Evolutionary conservation across 1,140 invertebrate genomes (phyloP), one percentile per base, ranked within the genome.

Genomic region (Eurosta solidaginis): DNA sequence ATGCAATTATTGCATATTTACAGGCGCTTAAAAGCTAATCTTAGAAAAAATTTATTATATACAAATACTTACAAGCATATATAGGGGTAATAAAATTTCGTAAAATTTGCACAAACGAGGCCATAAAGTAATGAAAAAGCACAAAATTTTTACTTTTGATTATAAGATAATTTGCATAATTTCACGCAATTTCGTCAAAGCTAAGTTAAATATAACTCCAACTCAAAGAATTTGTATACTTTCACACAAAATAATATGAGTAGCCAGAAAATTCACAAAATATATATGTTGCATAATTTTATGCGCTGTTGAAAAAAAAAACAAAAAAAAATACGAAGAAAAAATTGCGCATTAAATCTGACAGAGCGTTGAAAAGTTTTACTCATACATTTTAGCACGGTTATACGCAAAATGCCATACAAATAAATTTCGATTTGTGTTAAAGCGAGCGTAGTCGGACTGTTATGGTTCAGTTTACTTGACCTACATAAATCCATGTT

Each of bases 281-380:
- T 40, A 68, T 68, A 68, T 40, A 12, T 40, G 59, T 42, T 42
- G 59, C 59, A 68, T 68, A 68, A 68, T 68, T 68, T 68, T 68
- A 68, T n/a, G 59, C 59, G 36, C 17, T 12, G 40, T 68, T n/a
- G n/a, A n/a, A n/a, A n/a, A 20, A 68, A 40, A 68, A 40, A 22
- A 68, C 5, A 17, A 17, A 68, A 40, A 40, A 40, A 42, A 17
- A 40, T 68, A n/a, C 59, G 17, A 9, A 17, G 9, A 20, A 42
- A n/a, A 40, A 33, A 40, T 68, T 68, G 59, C 33, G 59, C 59
- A 68, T 68, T 33, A 68, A 68, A 20, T 68, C 59, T 68, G 33
- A 40, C 59, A 68, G 59, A 29, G 17, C 33, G 22, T 36, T n/a
- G n/a, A n/a, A n/a, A n/a, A n/a, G n/a, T n/a, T n/a, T n/a, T n/a